Evolutionary conservation across 2,113 vertebrate genomes (phyloP).

Genomic region (Hyla sarda): DNA sequence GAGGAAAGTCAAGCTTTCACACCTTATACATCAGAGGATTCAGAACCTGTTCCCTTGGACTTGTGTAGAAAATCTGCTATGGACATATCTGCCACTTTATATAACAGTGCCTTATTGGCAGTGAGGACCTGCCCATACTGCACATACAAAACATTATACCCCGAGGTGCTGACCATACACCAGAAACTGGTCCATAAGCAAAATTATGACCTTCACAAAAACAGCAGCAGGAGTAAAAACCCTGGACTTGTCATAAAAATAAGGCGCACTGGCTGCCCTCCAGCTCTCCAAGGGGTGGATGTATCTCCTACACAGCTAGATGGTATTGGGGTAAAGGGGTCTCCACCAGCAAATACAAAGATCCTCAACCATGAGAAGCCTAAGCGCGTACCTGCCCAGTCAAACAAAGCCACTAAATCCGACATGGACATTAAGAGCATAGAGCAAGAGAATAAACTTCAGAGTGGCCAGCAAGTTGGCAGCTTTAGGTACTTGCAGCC

Average conservation of each 20-base stretch:
- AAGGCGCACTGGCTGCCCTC: slow-evolving; percentile 90
- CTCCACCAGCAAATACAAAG: slow-evolving; percentile 69
- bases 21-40: slow-evolving; percentile 62
- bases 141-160: slow-evolving; percentile 87
- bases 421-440: slow-evolving; percentile 65
- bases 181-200: slow-evolving; percentile 86
- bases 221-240: slow-evolving; percentile 62
- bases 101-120: slow-evolving; percentile 69
- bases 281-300: slow-evolving; percentile 88
- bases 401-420: slow-evolving; percentile 66
- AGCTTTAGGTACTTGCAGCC: slow-evolving; percentile 66
- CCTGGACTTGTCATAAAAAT: slow-evolving; percentile 63
- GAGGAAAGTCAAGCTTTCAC: slow-evolving; percentile 19
- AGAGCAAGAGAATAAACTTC: slow-evolving; percentile 73
- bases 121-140: slow-evolving; percentile 82
- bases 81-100: slow-evolving; percentile 68
- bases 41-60: slow-evolving; percentile 83
- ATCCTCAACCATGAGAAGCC: slow-evolving; percentile 67
- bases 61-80: slow-evolving; percentile 76
- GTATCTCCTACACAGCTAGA: slow-evolving; percentile 76
- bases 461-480: slow-evolving; percentile 61
- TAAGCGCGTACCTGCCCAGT: slow-evolving; percentile 61
- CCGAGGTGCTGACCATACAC: slow-evolving; percentile 92
- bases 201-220: slow-evolving; percentile 74
- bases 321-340: slow-evolving; percentile 71